Evolutionary conservation across 2,888 invertebrate genomes (phyloP), one percentile per base, ranked within the genome.

Genomic region (Aphidius colemani): DNA sequence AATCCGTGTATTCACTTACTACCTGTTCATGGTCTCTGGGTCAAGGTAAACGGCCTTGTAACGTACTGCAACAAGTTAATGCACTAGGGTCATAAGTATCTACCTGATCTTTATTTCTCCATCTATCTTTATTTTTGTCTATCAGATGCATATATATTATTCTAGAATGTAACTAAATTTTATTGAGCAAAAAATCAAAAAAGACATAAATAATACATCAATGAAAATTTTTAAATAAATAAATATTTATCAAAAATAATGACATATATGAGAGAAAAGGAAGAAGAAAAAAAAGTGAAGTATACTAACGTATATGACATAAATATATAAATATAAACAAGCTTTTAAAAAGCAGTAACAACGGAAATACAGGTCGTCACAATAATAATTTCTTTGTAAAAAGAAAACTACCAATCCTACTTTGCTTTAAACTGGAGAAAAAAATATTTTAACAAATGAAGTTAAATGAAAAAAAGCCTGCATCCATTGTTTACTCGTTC

Each of bases 41-140:
- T 78, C 79, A 79, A 79, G 80, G 78, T 70, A 69, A 80, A 68
- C 74, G 56, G 70, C 74, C 72, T 49, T 39, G 13, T 39, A 59
- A 49, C 10, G 5, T 30, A 57, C 30, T 39, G 51, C 62, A 53
- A 18, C 10, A 7, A 46, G 30, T 30, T 46, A 46, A 57, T 57
- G 57, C 48, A 57, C 46, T n/a, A 48, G 46, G 18, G n/a, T 46
- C 49, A 13, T n/a, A 7, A 9, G 18, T 39, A 46, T 46, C 46
- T 57, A 57, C 57, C 57, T 57, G 57, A n/a, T 7, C 18, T 30
- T 11, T 2, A 30, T 30, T 5, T 30, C 3, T 2, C 30, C 5
- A 18, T 18, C 13, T 18, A 18, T 18, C 13, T 30, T 30, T 30
- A 0, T 30, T 2, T 30, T 30, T 2, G 3, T 3, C 4, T 18